Base-by-base conservation (phyloP, 2,888 invertebrate genomes). In the Parnassius glacialis region DNA sequence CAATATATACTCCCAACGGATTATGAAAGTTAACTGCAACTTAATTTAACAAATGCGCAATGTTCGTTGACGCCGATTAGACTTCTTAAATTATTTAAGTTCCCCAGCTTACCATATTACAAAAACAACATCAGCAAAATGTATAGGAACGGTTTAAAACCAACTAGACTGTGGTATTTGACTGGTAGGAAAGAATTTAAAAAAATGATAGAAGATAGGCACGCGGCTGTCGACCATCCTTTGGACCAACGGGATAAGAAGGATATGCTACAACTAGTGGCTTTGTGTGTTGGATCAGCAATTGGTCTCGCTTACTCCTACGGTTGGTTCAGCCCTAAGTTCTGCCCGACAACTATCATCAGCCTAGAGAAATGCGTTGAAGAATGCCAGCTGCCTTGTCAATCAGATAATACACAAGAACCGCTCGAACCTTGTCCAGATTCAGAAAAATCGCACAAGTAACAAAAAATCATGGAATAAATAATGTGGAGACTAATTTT, bases 111-210 rank as follows among this genome's bases (percentile, higher is more conserved):
- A 34, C 34, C 7, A 34, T 48, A n/a, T 48, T 48, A 10, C 48
- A 48, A 48, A 10, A 48, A 13, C 13, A 2, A 48, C 10, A 13
- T 13, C 10, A 48, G 13, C 48, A 13, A 48, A 16, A 48, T 48
- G 48, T 13, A 48, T 12, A 42, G 20, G 41, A n/a, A 75, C 56
- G 79, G 81, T 12, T 76, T 83, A 42, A 87, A 87, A 67, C 87
- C 88, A 2, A 77, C 80, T 0, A 83, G 72, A 13, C 74, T 87
- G 1, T 88, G 85, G 85, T 67, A 76, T 44, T 65, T 72, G 2
- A 85, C 84, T 1, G 74, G 83, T 0, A 71, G 2, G 43, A 80
- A 80, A 52, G 74, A 82, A 47, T 73, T 78, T 9, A 54, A 57
- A 10, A 70, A 65, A 0, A 64, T 75, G 11, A 41, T 85, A 1